Evolutionary conservation across 2,113 vertebrate genomes (phyloP), one percentile per base, ranked within the genome.

Genomic region (Meriones unguiculatus): DNA sequence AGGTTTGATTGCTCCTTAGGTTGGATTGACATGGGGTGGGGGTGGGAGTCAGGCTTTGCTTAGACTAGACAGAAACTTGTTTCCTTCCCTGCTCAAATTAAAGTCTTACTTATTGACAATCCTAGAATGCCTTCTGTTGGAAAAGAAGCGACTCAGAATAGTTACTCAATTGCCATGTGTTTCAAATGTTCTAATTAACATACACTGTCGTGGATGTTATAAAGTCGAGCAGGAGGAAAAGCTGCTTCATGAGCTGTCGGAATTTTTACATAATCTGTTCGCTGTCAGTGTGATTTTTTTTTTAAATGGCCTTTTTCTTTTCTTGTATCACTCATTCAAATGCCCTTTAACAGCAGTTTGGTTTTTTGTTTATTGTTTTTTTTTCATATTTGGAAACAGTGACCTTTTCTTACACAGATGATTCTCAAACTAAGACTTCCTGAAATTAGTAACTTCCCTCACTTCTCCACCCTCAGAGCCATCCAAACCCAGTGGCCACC

Each of bases 111-210:
- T 87, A 38, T 41, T 76, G 38, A 94, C 77, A 94, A 82, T 73
- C 35, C 24, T 73, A 73, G 24, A 94, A 87, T 92, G 20, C 18
- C 90, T 91, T 91, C 46, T 84, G 62, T 78, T 64, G 9, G 4
- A 81, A 94, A 94, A 92, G 30, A 89, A 82, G 38, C 10, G 90
- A 32, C 38, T 96, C 73, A 78, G 95, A 91, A 91, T 64, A 87
- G 59, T 77, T 87, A 84, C 25, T n/a, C 28, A 91, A 80, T 46
- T 64, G 87, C 2, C 24, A 75, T 75, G 81, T 12, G 80, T 84
- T 82, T 91, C 38, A 91, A 87, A 87, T 89, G 35, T 91, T 80
- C 80, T 91, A 86, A 87, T 67, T 67, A 82, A 12, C 15, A 87
- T 59, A 76, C 4, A 64, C 59, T 50, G 32, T 78, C 54, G 2